A percentile compares a stretch with the other conserved stretches of the same genome.
phyloP scores from a whole-genome alignment of 2,113 vertebrate genomes.

The Helogale parvula region DNA sequence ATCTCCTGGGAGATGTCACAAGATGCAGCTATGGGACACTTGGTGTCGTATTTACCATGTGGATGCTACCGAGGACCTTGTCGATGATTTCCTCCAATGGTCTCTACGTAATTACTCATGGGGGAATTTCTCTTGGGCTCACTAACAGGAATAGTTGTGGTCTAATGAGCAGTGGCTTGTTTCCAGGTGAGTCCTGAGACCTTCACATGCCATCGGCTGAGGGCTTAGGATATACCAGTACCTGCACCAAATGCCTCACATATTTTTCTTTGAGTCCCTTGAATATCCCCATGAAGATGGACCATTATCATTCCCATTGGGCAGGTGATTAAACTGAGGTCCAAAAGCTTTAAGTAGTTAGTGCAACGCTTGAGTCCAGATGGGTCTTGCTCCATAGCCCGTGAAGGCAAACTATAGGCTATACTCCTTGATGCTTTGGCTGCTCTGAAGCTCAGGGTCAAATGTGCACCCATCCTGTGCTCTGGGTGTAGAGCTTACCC shows the following conservation, averaged over 20 bases:
- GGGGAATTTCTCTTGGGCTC: not conserved
- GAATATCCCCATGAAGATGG: not conserved
- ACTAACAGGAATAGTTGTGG: not conserved
- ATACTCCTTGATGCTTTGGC: not conserved
- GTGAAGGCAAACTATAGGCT: not conserved
- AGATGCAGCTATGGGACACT: not conserved
- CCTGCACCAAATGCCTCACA: not conserved
- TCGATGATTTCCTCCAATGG: not conserved
- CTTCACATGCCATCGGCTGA: not conserved
- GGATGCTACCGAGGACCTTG: not conserved
- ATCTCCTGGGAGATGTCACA: not conserved
- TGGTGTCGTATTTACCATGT: not conserved
- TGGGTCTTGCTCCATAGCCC: not conserved
- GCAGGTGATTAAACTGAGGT: not conserved
- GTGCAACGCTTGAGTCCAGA: not conserved
- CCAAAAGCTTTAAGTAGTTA: not conserved
- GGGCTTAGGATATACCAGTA: not conserved
- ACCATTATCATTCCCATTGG: not conserved
- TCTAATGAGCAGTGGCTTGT: not conserved
- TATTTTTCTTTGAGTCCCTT: not conserved
- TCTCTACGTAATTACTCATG: not conserved
- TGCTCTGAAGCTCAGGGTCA: slow-evolving; percentile 9
- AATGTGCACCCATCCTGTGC: not conserved
- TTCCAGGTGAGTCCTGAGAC: not conserved
- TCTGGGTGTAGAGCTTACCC: not conserved